Evolutionary conservation across 1,140 invertebrate genomes (phyloP).

Genomic region (Lordiphosa stackelbergi): DNA sequence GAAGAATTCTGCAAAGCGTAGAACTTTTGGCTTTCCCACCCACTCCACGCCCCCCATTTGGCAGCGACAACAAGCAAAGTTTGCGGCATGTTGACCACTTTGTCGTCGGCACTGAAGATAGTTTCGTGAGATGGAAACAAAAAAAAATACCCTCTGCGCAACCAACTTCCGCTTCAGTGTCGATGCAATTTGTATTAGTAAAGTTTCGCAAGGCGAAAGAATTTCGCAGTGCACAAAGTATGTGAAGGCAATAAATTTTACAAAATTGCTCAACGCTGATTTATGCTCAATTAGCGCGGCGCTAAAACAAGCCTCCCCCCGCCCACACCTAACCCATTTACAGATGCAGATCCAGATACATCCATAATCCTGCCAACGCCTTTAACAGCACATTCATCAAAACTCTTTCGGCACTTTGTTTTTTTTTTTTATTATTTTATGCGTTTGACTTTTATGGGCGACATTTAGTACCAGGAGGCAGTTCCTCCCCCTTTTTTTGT

Average conservation of each 20-base stretch:
- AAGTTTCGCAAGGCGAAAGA: conserved; percentile 44
- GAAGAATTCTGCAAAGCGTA: conserved; percentile 59
- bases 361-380: conserved; percentile 47
- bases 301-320: conserved; percentile 17
- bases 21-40: conserved; percentile 29
- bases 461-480: conserved; percentile 32
- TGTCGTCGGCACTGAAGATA: conserved; percentile 55
- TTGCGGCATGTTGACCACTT: conserved; percentile 74
- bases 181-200: conserved; percentile 73
- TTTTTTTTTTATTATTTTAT: conserved; percentile 36
- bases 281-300: conserved; percentile 66
- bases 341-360: conserved; percentile 22
- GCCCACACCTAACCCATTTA: conserved; percentile 1
- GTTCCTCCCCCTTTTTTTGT: background rate
- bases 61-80: conserved; percentile 59
- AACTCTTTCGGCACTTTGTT: conserved; percentile 53
- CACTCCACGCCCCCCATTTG: conserved; percentile 25
- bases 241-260: conserved; percentile 56
- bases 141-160: background rate
- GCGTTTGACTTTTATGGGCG: conserved; percentile 56
- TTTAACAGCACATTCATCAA: conserved; percentile 59
- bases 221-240: conserved; percentile 49
- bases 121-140: conserved; percentile 17
- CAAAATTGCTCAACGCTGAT: conserved; percentile 56
- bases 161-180: conserved; percentile 57